A percentile compares a stretch with the other conserved stretches of the same genome.
phyloP scores from a whole-genome alignment of 2,888 invertebrate genomes.

The Villa cingulata region DNA sequence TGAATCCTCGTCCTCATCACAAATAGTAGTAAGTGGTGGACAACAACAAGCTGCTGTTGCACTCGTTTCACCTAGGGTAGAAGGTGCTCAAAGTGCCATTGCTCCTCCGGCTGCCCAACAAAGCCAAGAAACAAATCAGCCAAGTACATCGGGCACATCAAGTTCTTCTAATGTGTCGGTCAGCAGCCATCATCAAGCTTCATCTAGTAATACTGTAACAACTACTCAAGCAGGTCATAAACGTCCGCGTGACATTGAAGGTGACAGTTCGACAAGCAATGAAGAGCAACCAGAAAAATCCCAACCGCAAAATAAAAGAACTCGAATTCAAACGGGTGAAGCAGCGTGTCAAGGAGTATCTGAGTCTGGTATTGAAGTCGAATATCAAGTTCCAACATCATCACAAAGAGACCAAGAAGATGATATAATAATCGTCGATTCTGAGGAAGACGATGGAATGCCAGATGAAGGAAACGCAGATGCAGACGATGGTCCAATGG shows the following conservation, averaged over 20 bases:
- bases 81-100: constrained; percentile 37
- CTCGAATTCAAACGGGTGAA: constrained; percentile 28
- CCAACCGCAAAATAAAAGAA: constrained; percentile 25
- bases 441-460: constrained; percentile 51
- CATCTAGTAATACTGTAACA: constrained; percentile 53
- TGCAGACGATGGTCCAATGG: constrained; percentile 38
- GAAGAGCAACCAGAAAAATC: constrained; percentile 34
- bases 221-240: constrained; percentile 51
- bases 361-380: constrained; percentile 48
- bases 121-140: constrained; percentile 28
- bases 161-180: constrained; percentile 32
- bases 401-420: constrained; percentile 78
- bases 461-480: constrained; percentile 44
- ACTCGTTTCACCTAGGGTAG: constrained; percentile 53
- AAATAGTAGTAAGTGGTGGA: constrained; percentile 29
- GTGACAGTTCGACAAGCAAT: constrained; percentile 39
- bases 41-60: constrained; percentile 50
- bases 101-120: constrained; percentile 22
- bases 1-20: constrained; percentile 19
- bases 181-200: constrained; percentile 37
- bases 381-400: constrained; percentile 74
- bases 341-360: constrained; percentile 34
- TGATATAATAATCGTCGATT: constrained; percentile 66
- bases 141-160: constrained; percentile 28
- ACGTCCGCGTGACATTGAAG: constrained; percentile 44